phyloP scores from a whole-genome alignment of 37 sponge, comb jelly and placozoan species.

The Axinella damicornis region DNA sequence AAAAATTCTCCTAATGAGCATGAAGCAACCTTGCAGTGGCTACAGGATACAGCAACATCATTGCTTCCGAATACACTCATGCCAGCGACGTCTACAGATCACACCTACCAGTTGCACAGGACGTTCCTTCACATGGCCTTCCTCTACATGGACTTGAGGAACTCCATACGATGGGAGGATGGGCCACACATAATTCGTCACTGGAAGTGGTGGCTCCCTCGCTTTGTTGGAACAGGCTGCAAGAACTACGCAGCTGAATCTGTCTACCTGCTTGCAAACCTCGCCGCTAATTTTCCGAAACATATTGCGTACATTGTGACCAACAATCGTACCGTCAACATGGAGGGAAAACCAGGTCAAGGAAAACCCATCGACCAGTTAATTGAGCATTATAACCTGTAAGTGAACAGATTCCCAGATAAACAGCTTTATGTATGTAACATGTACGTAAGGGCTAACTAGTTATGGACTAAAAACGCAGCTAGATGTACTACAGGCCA shows the following conservation, averaged over 20 bases:
- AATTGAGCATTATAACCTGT: conserved; percentile 41
- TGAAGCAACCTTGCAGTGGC: background rate
- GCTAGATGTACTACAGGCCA: too few species aligned
- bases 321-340: conserved; percentile 51
- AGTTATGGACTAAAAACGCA: too few species aligned
- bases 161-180: conserved; percentile 31
- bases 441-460: too few species aligned
- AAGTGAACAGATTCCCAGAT: background rate
- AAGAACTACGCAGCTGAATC: too few species aligned
- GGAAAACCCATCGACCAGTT: conserved; percentile 45
- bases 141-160: conserved; percentile 18
- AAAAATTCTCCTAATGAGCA: background rate
- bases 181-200: conserved; percentile 29
- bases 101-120: background rate
- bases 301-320: conserved; percentile 48
- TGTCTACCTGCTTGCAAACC: conserved; percentile 20
- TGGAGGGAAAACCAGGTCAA: conserved; percentile 20
- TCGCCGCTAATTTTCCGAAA: conserved; percentile 20
- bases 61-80: background rate
- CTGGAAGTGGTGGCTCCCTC: conserved; percentile 39
- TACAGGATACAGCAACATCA: conserved; percentile 8
- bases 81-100: background rate
- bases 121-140: conserved; percentile 23
- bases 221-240: too few species aligned
- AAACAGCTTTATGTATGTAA: too few species aligned